phyloP scores from a whole-genome alignment of 2,113 vertebrate genomes.

The Nesogale talazaci region DNA sequence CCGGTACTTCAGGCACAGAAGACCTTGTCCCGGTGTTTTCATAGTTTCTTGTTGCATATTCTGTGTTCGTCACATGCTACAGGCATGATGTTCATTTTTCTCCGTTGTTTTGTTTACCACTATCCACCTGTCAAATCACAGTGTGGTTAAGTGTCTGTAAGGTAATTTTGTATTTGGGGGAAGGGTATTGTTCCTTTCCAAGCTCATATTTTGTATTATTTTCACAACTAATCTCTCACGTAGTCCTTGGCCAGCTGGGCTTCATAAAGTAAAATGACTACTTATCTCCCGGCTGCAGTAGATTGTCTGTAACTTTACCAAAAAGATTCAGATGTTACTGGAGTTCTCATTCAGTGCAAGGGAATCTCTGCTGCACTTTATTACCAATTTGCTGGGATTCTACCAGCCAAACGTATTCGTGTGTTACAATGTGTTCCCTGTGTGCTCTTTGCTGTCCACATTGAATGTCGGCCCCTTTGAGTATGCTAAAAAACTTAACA shows the following conservation, averaged over 20 bases:
- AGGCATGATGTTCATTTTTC: constrained; percentile 67
- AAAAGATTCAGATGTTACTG: constrained; percentile 76
- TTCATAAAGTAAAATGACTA: constrained; percentile 71
- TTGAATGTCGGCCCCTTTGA: constrained; percentile 46
- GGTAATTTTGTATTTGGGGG: constrained; percentile 68
- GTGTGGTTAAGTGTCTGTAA: constrained; percentile 72
- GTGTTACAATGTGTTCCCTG: constrained; percentile 48
- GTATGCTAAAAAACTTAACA: constrained; percentile 44
- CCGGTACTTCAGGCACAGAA: constrained; percentile 56
- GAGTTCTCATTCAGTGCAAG: constrained; percentile 43
- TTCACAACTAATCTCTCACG: constrained; percentile 74
- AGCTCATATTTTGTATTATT: constrained; percentile 65
- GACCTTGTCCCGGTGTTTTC: constrained; percentile 81
- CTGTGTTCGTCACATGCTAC: constrained; percentile 78
- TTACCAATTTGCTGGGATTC: constrained; percentile 60
- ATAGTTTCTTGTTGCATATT: constrained; percentile 75
- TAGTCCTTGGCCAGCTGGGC: constrained; percentile 65
- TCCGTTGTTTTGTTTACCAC: constrained; percentile 77
- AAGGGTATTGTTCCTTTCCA: constrained; percentile 67
- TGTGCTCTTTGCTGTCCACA: constrained; percentile 70
- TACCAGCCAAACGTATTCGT: constrained; percentile 12
- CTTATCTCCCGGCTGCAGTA: constrained; percentile 68
- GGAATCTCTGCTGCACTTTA: constrained; percentile 70
- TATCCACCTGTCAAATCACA: constrained; percentile 69
- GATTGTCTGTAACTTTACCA: constrained; percentile 77